Evolutionary conservation across 2,113 vertebrate species (phyloP), one percentile per base, ranked within the genome.

Genomic region (Mastomys coucha): DNA sequence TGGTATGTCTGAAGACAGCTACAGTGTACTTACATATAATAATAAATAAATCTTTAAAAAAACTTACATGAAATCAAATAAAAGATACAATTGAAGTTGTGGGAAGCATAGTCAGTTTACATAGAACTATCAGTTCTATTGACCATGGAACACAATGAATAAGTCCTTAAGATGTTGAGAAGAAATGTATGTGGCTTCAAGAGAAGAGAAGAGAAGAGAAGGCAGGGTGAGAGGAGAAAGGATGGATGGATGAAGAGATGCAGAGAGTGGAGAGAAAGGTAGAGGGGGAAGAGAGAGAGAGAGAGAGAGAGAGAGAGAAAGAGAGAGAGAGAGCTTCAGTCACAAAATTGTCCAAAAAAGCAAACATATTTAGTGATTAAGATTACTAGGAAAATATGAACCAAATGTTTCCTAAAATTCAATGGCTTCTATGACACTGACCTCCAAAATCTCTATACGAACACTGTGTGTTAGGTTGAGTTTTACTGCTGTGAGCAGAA

Each of bases 221-320:
- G 49, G 49, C 31, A 33, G 16, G 17, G 31, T 9, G 0, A 17
- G 1, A 2, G 16, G 8, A 16, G 4, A 1, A 26, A 31, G 14
- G 39, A 85, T 13, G n/a, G 20, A 42, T 22, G 36, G 16, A 28
- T 22, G 39, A 1, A 63, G 20, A 19, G 36, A 22, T 60, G 58
- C 20, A 60, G 58, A 5, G 20, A 60, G 58, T 22, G 20, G 58
- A 60, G 58, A 60, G 0, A 28, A 1, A 5, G 13, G 14, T 13
- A 1, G 1, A 22, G 26, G 3, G 58, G 63, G 36, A 22, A 20
- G 14, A 26, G 53, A 60, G 33, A 17, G 33, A 39, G 20, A 19
- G 42, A 78, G 13, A 10, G 19, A 58, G 19, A 13, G 53, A 56
- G 51, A 53, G 7, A 80, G 7, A 28, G 20, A 14, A 26, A 78